Evolutionary conservation across 2,113 vertebrate genomes (phyloP).

Genomic region (Micronycteris hirsuta): DNA sequence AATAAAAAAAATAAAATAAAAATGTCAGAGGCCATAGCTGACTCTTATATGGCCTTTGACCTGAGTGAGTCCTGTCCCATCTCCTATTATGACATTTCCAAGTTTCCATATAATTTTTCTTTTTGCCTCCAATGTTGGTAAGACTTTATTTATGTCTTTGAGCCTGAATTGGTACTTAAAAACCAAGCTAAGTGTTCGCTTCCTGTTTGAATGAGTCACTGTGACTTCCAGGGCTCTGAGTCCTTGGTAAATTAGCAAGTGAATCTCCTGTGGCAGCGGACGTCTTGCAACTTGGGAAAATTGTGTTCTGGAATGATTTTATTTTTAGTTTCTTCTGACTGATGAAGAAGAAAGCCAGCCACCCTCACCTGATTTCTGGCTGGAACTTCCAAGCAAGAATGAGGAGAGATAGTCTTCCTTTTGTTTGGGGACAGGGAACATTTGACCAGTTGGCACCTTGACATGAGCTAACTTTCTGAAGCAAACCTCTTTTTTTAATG

Average conservation of each 20-base stretch:
- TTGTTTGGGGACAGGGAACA: neutral
- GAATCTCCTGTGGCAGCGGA: neutral
- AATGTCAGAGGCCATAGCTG: neutral
- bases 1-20: neutral
- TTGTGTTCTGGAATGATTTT: neutral
- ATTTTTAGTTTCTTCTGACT: neutral
- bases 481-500: neutral
- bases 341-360: neutral
- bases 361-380: neutral
- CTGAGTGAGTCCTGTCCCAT: neutral
- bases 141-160: neutral
- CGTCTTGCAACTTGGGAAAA: slow-evolving; percentile 10
- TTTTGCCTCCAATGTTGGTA: neutral
- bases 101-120: neutral
- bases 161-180: neutral
- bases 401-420: neutral
- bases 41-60: neutral
- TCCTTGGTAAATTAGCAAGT: neutral
- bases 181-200: neutral
- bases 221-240: neutral
- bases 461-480: neutral
- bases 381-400: neutral
- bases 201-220: neutral
- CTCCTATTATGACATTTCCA: neutral
- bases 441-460: neutral